These are phyloP conservation scores for Stenolophus ochropezus DNA, from an alignment of 2,888 invertebrate genomes.

Conservation along the genomic window DNA sequence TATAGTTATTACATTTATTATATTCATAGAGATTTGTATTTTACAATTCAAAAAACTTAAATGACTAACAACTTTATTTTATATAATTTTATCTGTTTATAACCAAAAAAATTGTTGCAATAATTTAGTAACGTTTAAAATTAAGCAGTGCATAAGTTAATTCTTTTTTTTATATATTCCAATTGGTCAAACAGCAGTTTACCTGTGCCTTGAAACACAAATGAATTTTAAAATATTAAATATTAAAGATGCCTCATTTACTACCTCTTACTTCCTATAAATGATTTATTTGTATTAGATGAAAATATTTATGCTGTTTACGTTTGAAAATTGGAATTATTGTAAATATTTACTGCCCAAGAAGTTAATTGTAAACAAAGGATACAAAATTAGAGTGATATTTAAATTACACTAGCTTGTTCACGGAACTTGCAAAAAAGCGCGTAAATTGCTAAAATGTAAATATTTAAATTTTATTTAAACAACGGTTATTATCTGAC, in stretches of 20 bases:
- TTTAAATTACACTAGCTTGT: constrained; percentile 1
- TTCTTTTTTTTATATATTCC: too few relatives aligned
- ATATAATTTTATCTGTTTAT: too few relatives aligned
- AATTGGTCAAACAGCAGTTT: too few relatives aligned
- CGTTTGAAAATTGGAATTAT: neutral
- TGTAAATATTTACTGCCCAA: constrained; percentile 13
- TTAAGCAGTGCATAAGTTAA: too few relatives aligned
- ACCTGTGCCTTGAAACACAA: too few relatives aligned
- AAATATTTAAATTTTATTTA: neutral
- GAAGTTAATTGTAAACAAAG: neutral
- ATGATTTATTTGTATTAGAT: neutral
- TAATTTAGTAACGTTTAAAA: too few relatives aligned
- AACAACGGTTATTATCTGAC: too few relatives aligned
- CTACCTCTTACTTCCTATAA: neutral
- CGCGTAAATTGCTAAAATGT: neutral
- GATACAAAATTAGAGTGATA: constrained; percentile 23
- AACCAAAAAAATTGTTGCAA: too few relatives aligned
- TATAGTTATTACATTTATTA: too few relatives aligned
- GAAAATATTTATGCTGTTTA: neutral
- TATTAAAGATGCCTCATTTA: neutral
- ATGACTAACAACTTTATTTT: too few relatives aligned
- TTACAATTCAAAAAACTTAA: too few relatives aligned
- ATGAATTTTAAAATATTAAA: neutral
- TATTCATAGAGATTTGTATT: too few relatives aligned
- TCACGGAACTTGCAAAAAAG: constrained; percentile 1